A percentile compares a stretch with the other conserved stretches of the same genome.
Evolutionary conservation across 2,113 vertebrate species (phyloP).

Genomic region (Pluvianellus socialis): DNA sequence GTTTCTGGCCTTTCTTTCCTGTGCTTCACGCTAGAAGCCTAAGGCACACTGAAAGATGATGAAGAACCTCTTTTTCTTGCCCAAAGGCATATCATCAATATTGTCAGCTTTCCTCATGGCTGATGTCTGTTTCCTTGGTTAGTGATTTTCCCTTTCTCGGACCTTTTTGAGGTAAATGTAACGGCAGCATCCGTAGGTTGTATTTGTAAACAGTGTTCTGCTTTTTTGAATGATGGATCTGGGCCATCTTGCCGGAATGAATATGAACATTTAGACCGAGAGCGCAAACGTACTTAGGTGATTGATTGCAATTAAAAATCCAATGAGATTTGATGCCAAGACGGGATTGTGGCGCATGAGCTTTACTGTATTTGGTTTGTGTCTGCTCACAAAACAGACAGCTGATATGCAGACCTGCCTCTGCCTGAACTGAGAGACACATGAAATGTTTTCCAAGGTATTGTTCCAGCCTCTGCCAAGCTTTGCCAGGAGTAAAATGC

Average conservation of each 20-base stretch:
- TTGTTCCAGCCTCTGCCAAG: background rate
- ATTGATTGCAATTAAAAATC: background rate
- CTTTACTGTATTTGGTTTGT: background rate
- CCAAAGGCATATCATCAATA: background rate
- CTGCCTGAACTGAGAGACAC: background rate
- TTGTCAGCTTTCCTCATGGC: background rate
- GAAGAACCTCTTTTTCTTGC: background rate
- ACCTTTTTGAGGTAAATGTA: background rate
- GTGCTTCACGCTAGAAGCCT: background rate
- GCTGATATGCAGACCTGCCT: background rate
- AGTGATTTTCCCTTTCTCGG: background rate
- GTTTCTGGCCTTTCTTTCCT: background rate
- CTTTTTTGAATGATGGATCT: background rate
- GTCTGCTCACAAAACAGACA: background rate
- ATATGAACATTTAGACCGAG: background rate
- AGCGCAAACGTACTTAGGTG: background rate
- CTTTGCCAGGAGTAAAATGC: background rate
- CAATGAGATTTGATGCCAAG: background rate
- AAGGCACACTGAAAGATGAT: background rate
- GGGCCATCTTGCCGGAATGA: background rate
- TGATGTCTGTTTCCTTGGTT: background rate
- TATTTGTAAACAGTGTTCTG: background rate
- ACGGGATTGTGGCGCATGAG: background rate
- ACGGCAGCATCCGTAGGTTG: background rate
- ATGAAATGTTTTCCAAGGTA: background rate